A percentile compares a stretch with the other conserved stretches of the same genome.
These are phyloP conservation scores for Battus philenor DNA, from an alignment of 1,140 invertebrate genomes.

Conservation along the genomic window DNA sequence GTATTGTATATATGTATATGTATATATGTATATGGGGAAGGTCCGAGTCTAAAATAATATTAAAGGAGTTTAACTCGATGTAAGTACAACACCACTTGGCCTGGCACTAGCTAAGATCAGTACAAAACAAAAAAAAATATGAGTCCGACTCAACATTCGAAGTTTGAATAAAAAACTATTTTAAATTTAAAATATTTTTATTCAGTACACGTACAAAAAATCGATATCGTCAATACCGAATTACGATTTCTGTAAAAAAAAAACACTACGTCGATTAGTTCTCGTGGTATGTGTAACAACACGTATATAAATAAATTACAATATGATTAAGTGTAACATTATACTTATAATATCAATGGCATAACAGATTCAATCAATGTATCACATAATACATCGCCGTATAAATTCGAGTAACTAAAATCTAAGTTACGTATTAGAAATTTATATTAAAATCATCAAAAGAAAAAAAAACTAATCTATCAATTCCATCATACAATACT, in stretches of 20 bases:
- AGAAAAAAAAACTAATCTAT: neutral
- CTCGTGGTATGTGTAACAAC: slow-evolving; percentile 20
- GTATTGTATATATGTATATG: no score
- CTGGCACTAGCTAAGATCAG: no score
- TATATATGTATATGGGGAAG: no score
- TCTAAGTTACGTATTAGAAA: slow-evolving; percentile 4
- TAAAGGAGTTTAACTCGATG: no score
- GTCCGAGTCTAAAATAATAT: no score
- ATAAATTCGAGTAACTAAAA: slow-evolving; percentile 5
- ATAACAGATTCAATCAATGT: slow-evolving; percentile 39
- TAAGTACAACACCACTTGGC: no score
- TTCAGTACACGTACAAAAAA: slow-evolving; percentile 34
- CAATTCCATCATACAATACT: no score
- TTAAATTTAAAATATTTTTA: no score
- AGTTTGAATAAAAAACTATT: no score
- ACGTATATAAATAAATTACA: slow-evolving; percentile 34
- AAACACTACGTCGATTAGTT: slow-evolving; percentile 8
- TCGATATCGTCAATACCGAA: slow-evolving; percentile 28
- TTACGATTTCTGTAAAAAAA: slow-evolving; percentile 24
- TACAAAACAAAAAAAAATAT: no score
- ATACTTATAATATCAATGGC: slow-evolving; percentile 52
- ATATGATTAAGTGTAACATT: slow-evolving; percentile 27
- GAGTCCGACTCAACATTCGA: no score
- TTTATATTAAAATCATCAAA: neutral
- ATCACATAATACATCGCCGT: slow-evolving; percentile 10